Base-by-base conservation (phyloP, 1,140 invertebrate species). In the Cotesia vestalis region DNA sequence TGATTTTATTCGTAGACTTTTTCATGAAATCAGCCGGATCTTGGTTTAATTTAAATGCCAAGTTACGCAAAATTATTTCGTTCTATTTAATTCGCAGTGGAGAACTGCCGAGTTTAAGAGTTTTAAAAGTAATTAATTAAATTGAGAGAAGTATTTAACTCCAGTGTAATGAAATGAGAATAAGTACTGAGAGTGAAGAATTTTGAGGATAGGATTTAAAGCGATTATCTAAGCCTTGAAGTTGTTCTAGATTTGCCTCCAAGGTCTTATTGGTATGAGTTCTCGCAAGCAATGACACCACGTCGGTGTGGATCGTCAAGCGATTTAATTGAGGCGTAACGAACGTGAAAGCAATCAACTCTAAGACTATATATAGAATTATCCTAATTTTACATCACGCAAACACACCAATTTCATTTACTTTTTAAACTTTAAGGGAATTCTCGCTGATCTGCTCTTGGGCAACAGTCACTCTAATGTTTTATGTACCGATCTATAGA, bases 331-430 rank as follows among this genome's bases (percentile, higher is more conserved):
- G 20, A 59, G 14, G 71, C 53, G 51, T 67, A 46, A 53, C 69
- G 66, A 70, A 70, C 53, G 8, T 46, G 62, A 74, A 74, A 71
- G 73, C 73, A 66, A 74, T 46, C 40, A 46, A 70, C 38, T 67
- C 73, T 64, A 67, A 63, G 62, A 20, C 73, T 67, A 66, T 74
- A 71, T 74, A 74, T 67, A 67, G 73, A 74, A 70, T 74, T 74
- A 74, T 67, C 73, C 73, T 74, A 74, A 74, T 74, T 74, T 74
- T 61, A 20, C 38, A 51, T 66, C 73, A 63, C 68, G 73, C 63
- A 74, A 73, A 69, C 27, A 40, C 67, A 36, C 57, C 57, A 59
- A 59, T 20, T 59, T 20, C 6, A 20, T 17, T 17, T 20, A 59
- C 20, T 59, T 20, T 59, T 20, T 9, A 27, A 9, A 27, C 5